These are phyloP conservation scores for Spilarctia lutea DNA, from an alignment of 2,888 invertebrate species.

Conservation along the genomic window DNA sequence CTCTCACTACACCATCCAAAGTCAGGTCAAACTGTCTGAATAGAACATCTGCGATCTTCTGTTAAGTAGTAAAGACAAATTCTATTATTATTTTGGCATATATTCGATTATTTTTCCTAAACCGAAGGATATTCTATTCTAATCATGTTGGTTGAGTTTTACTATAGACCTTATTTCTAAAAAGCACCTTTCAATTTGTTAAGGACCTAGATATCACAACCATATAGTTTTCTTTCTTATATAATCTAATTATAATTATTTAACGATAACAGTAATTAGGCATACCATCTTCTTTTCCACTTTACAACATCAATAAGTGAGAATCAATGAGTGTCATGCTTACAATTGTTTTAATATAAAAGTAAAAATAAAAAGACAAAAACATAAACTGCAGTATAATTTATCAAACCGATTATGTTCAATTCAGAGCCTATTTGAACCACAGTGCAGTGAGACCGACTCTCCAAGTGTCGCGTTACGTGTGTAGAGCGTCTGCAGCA, in stretches of 20 bases:
- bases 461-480: slow-evolving; percentile 59
- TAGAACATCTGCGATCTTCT: not conserved
- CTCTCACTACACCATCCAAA: not conserved
- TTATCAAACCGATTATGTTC: slow-evolving; percentile 29
- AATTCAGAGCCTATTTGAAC: not conserved
- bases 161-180: no score
- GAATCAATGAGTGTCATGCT: not conserved
- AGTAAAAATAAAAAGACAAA: not conserved
- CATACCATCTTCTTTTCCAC: not conserved
- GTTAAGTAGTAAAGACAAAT: not conserved
- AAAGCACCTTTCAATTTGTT: no score
- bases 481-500: slow-evolving; percentile 54
- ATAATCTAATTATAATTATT: no score
- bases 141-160: no score
- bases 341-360: not conserved
- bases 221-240: no score
- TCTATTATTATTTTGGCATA: not conserved
- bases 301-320: not conserved
- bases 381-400: not conserved
- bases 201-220: no score
- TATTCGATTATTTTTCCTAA: no score
- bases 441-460: slow-evolving; percentile 52
- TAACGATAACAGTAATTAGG: not conserved
- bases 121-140: not conserved
- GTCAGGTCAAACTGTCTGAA: not conserved